Base-by-base conservation (phyloP, 1,140 invertebrate species). In the Pseudomyrmex sp. region DNA sequence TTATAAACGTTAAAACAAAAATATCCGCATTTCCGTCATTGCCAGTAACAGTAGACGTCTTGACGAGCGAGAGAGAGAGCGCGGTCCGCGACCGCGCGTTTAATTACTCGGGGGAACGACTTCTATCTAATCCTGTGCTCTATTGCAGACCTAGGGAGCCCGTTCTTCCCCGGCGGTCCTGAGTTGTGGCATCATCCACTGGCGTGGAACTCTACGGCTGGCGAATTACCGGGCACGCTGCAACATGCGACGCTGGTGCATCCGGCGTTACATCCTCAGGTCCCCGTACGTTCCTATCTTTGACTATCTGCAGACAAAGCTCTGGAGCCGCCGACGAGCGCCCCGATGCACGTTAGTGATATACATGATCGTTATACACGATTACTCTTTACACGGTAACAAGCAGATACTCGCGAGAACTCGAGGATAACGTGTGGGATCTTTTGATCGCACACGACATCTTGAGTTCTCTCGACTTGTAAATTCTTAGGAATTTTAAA, bases 251-350 rank as follows among this genome's bases (percentile, higher is more conserved):
- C 97, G 74, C 96, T 98, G 89, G 97, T 99, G 89, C 98, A 99
- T 95, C 98, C 98, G 92, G 98, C 98, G 94, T 97, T 99, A 94
- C 98, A 99, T 95, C 98, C 98, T 94, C 98, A 99, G 96, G 97
- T 99, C 95, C 98, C 98, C 93, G 97, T 98, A 95, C 97, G 97
- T 96, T 98, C 97, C 95, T 98, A 98, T 96, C 97, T 98, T 97
- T 98, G 97, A 98, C 97, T 98, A 98, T 97, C 97, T 97, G 97
- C 97, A 96, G 97, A 97, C 96, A 97, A 97, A 97, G 94, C 95
- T 93, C 93, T 95, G 95, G 95, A 95, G 94, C 95, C 94, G 92
- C 95, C 95, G 93, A 95, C 95, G 90, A 95, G 93, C 92, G 94
- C 94, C 92, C 94, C 95, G 92, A 95, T 94, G 93, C 93, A 94